Evolutionary conservation across 2,888 invertebrate genomes (phyloP), one percentile per base, ranked within the genome.

Genomic region (Gandaritis pyraliata): DNA sequence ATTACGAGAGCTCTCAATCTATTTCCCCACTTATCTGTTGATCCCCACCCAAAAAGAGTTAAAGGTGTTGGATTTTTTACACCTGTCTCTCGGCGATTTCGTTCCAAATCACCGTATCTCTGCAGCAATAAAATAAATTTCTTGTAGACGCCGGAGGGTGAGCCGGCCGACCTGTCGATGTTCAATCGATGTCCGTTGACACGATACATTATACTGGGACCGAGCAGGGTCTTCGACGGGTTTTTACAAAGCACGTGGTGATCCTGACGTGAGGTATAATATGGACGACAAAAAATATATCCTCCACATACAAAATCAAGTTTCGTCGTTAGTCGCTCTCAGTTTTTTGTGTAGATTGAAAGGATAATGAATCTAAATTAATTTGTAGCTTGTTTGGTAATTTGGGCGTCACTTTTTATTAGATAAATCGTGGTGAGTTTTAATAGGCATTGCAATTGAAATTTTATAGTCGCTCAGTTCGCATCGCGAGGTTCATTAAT

Each of bases 61-160:
- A 86, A 88, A 91, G 85, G 88, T 90, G 89, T 91, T 87, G 83
- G 85, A 87, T 86, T 91, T 83, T 90, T 91, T 87, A 92, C 92
- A 92, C 91, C 91, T 92, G 91, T 91, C 91, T 85, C 85, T 86
- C 83, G 81, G 84, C 83, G 84, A 88, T 88, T 90, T 89, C 88
- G 84, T 88, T 79, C 84, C 87, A 87, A 90, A 90, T 88, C 88
- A 85, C 86, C 87, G 87, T 91, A 91, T 91, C 91, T 90, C 82
- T 84, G 85, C 73, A 78, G 90, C 86, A 90, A 91, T 92, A 91
- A 91, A 91, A 92, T 92, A 92, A 90, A 91, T 91, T 90, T 88
- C 81, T 80, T 88, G 86, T 87, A 84, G 88, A 87, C 90, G 90
- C 89, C 88, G 82, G 86, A 90, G 92, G 91, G 90, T 87, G 85